Base-by-base conservation (phyloP, 2,888 invertebrate genomes). In the Andrena chrysosceles region DNA sequence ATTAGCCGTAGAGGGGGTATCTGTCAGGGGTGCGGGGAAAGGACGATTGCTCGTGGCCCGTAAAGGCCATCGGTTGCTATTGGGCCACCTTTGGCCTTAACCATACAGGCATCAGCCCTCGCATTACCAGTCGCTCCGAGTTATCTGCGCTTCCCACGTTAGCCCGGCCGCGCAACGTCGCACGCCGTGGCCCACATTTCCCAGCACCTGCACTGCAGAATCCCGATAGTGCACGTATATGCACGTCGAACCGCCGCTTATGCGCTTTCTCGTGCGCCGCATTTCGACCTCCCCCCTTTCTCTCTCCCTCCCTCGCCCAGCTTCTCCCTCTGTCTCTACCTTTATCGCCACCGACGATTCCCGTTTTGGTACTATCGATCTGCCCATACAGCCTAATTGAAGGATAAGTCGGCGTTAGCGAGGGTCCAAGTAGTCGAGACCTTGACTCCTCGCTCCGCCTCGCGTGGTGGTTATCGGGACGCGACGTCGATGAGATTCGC, bases 111-210 rank as follows among this genome's bases (percentile, higher is more conserved):
- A 80, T 79, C 82, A 86, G 88, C 89, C 89, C 69, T 89, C 84
- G 89, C 90, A 91, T 92, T 91, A 90, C 92, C 91, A 91, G 93
- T 92, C 92, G 89, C 89, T 90, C 85, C 91, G 90, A 93, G 93
- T 93, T 93, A 93, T 93, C 93, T 93, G 90, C 91, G 89, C 91
- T 91, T 88, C 90, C 92, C 92, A 92, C 90, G 92, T 92, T 93
- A 92, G 86, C 86, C 79, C 67, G 35, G 62, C 78, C 83, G 69
- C 80, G 84, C 86, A 85, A 85, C 81, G 84, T 85, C 84, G 88
- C 81, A 77, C 78, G 78, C 69, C 71, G 81, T 85, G 85, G 60
- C 81, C 85, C 81, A 90, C 90, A 89, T 87, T 84, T 85, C 62
- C 87, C 84, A 83, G 85, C 91, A 92, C 91, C 92, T 93, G 92